Base-by-base conservation (phyloP, 2,888 invertebrate species). In the Mythimna impura region DNA sequence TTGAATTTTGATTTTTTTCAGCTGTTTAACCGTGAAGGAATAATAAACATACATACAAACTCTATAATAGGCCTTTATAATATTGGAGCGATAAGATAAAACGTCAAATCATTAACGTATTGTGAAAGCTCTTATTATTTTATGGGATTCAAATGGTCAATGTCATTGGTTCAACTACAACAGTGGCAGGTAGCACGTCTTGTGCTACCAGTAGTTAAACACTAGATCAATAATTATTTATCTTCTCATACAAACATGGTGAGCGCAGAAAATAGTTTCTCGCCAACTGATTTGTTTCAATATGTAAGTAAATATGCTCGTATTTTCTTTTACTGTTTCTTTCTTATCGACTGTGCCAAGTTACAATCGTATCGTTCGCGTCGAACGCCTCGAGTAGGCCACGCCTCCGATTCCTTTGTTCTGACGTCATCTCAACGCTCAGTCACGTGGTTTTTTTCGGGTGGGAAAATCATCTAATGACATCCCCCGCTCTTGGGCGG, bases 271-370 rank as follows among this genome's bases (percentile, higher is more conserved):
- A 88, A 90, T 9, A 83, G 69, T 22, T 92, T 91, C 67, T 88
- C 89, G 0, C 78, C 90, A 1, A 58, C 77, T 0, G 89, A 93
- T 85, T 84, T 93, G 52, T 67, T 91, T 60, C 79, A 87, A 82
- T 92, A 92, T 73, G 93, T 93, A 78, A 92, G 92, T 91, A 9
- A 2, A 17, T 17, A 25, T 3, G n/a, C n/a, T n/a, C n/a, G 1
- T 30, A 30, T 30, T 55, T 40, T 50, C 17, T 10, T 60, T 8
- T 52, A 10, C 1, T 50, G 6, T 30, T 50, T 20, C 0, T 20
- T 20, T 6, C 20, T 6, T 10, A 20, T 47, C 43, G 6, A 50
- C 20, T 12, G 5, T 43, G 40, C 12, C 3, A 36, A 36, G 34
- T 25, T 25, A 25, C 25, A 25, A 25, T 2, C 25, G 25, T 25